Conservation (phyloP, 2,888 invertebrate species). For the Auanema freiburgensis region DNA sequence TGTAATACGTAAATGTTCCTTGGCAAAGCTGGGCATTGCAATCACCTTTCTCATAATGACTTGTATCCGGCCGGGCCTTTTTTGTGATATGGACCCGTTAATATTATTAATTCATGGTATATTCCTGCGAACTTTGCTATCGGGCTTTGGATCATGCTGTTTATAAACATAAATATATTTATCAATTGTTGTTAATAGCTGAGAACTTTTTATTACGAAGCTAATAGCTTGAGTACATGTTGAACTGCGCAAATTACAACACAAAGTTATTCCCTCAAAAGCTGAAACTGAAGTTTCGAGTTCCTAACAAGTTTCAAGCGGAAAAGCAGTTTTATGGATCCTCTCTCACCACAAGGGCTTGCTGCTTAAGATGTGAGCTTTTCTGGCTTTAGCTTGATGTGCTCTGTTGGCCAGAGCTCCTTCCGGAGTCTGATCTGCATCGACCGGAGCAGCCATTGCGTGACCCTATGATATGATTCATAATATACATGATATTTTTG, state of each 20-base stretch:
- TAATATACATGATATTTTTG: background rate
- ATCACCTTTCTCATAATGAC: slow-evolving; percentile 7
- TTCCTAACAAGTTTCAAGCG: no score
- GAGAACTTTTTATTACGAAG: slow-evolving; percentile 3
- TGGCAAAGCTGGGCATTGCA: background rate
- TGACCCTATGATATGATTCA: slow-evolving; percentile 27
- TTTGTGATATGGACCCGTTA: slow-evolving; percentile 10
- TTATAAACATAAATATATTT: slow-evolving; percentile 12
- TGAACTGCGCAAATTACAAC: no score
- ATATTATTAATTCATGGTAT: background rate
- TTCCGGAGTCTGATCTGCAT: slow-evolving; percentile 53
- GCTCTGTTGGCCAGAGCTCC: slow-evolving; percentile 56
- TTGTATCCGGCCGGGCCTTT: slow-evolving; percentile 18
- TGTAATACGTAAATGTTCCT: slow-evolving; percentile 11
- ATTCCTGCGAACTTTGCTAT: slow-evolving; percentile 1
- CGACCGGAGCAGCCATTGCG: slow-evolving; percentile 45
- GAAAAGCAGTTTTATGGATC: background rate
- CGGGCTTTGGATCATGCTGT: background rate
- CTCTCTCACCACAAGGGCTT: slow-evolving; percentile 56
- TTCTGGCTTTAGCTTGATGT: slow-evolving; percentile 51
- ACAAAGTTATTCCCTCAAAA: no score
- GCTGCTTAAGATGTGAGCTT: slow-evolving; percentile 56
- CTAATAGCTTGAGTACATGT: background rate
- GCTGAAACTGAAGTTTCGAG: no score
- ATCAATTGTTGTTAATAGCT: slow-evolving; percentile 7